These are phyloP conservation scores for Aethes cnicana DNA, from an alignment of 2,888 invertebrate species.

Conservation along the genomic window DNA sequence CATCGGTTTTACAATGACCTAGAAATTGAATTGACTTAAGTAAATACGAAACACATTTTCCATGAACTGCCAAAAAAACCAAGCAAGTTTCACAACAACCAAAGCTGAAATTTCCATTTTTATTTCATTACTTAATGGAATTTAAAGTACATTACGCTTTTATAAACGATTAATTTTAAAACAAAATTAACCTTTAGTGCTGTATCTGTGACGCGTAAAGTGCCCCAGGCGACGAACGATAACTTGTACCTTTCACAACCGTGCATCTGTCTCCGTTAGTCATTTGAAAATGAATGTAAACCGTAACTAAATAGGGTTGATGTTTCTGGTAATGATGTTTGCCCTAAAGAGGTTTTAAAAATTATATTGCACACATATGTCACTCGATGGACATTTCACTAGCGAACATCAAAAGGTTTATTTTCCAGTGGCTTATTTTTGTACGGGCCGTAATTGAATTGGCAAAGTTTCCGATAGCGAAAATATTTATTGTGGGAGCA, in stretches of 20 bases:
- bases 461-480: constrained; percentile 59
- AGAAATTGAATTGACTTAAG: no score
- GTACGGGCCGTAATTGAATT: constrained; percentile 62
- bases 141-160: constrained; percentile 27
- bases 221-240: constrained; percentile 36
- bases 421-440: constrained; percentile 63
- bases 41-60: no score
- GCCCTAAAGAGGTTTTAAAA: no score
- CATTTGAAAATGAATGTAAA: no score
- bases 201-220: constrained; percentile 35
- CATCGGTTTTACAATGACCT: no score
- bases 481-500: constrained; percentile 54
- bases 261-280: no score
- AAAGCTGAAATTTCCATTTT: background rate
- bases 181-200: constrained; percentile 49
- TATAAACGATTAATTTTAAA: constrained; percentile 29
- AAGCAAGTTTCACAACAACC: background rate
- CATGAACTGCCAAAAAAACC: no score
- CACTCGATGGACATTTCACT: constrained; percentile 50
- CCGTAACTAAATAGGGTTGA: no score
- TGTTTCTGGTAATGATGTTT: no score
- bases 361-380: no score
- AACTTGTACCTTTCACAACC: no score
- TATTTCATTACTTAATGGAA: constrained; percentile 18
- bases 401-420: constrained; percentile 58